These are phyloP conservation scores for Apamea crenata DNA, from an alignment of 2,888 invertebrate genomes.

Conservation along the genomic window DNA sequence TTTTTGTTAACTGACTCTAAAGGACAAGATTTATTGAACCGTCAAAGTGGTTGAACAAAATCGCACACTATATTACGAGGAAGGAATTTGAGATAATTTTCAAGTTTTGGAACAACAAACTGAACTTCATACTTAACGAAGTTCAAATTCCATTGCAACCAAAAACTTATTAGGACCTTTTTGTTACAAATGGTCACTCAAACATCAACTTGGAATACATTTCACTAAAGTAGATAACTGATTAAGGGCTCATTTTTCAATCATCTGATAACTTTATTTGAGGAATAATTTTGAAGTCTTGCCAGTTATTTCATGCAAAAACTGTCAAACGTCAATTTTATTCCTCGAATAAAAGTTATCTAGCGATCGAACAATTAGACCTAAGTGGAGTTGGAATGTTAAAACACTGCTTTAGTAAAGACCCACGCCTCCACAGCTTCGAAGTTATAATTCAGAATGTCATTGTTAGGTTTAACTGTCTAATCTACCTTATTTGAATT, in stretches of 20 bases:
- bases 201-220: background rate
- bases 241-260: no score
- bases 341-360: no score
- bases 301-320: no score
- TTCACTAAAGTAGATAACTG: no score
- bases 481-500: slow-evolving; percentile 11
- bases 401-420: slow-evolving; percentile 4
- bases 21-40: background rate
- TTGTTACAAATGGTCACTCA: background rate
- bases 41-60: background rate
- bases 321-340: no score
- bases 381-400: background rate
- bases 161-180: background rate
- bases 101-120: background rate
- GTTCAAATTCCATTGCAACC: background rate
- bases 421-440: background rate
- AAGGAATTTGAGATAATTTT: background rate
- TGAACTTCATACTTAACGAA: no score
- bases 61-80: background rate
- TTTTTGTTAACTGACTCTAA: background rate
- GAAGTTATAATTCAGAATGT: slow-evolving; percentile 12
- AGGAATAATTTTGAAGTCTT: no score
- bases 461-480: no score
- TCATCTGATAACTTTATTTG: no score
- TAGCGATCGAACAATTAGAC: no score